These are phyloP conservation scores for Tenthredo scrophulariae DNA, from an alignment of 2,888 invertebrate genomes.

Conservation along the genomic window DNA sequence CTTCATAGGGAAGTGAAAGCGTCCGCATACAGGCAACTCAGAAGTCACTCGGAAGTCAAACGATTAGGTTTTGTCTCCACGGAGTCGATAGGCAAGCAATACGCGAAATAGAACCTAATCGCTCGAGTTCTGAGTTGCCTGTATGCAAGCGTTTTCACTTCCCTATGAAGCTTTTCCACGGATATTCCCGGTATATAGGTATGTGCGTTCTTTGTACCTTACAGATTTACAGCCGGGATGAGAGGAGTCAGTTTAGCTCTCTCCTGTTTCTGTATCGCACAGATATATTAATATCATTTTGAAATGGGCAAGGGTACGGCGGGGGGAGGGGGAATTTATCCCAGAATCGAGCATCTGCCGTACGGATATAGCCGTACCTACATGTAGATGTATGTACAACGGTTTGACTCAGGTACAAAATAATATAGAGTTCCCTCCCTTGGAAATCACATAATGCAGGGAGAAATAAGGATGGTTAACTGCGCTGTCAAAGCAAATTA, in stretches of 20 bases:
- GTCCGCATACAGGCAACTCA: too few relatives aligned
- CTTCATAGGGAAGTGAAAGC: too few relatives aligned
- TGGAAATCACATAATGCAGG: constrained; percentile 2
- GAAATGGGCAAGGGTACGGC: constrained; percentile 8
- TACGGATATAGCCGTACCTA: neutral
- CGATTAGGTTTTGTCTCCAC: too few relatives aligned
- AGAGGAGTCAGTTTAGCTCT: neutral
- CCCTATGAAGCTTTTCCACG: too few relatives aligned
- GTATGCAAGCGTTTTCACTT: too few relatives aligned
- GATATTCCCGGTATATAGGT: neutral
- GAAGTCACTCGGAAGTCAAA: too few relatives aligned
- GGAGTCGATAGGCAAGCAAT: too few relatives aligned
- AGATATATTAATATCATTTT: constrained; percentile 8
- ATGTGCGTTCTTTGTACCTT: neutral
- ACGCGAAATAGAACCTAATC: too few relatives aligned
- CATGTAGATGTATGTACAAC: neutral
- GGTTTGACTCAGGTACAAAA: constrained; percentile 39
- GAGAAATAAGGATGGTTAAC: constrained; percentile 61
- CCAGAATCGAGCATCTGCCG: constrained; percentile 20
- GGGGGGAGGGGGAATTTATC: constrained; percentile 20
- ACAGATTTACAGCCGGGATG: neutral
- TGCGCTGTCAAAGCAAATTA: constrained; percentile 70
- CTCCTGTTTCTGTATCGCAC: neutral
- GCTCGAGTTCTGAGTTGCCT: too few relatives aligned
- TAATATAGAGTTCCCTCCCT: constrained; percentile 34